phyloP scores from a whole-genome alignment of 2,113 vertebrate genomes.

The Psophia crepitans region DNA sequence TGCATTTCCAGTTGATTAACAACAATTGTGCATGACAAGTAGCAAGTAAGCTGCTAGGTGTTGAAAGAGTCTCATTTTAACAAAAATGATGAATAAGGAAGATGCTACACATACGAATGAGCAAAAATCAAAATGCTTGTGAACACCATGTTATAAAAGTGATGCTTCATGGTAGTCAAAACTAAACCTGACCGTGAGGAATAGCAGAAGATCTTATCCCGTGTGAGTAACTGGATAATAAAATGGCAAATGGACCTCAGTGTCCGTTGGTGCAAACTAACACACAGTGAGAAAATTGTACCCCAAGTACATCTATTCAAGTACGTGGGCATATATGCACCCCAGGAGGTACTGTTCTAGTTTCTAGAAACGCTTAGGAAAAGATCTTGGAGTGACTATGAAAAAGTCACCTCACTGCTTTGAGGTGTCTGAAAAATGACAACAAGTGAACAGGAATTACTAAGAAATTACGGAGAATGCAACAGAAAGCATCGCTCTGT shows the following conservation, averaged over 20 bases:
- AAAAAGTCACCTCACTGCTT: not conserved
- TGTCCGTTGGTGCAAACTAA: not conserved
- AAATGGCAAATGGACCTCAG: not conserved
- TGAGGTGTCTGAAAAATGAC: not conserved
- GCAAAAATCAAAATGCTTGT: not conserved
- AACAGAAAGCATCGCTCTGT: not conserved
- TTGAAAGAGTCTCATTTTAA: not conserved
- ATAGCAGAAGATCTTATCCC: not conserved
- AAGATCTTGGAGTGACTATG: not conserved
- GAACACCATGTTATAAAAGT: not conserved
- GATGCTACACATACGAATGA: not conserved
- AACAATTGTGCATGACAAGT: not conserved
- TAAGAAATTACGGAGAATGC: not conserved
- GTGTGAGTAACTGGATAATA: not conserved
- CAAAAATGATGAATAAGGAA: not conserved
- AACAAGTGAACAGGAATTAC: not conserved
- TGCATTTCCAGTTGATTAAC: not conserved
- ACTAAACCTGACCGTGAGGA: not conserved
- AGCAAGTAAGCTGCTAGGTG: not conserved
- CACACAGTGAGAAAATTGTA: not conserved
- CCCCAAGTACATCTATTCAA: not conserved
- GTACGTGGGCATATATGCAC: not conserved
- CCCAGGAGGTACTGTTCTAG: not conserved
- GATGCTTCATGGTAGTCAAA: not conserved
- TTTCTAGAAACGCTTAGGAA: not conserved